Base-by-base conservation (phyloP, 2,888 invertebrate genomes). In the Patella ulyssiponensis region DNA sequence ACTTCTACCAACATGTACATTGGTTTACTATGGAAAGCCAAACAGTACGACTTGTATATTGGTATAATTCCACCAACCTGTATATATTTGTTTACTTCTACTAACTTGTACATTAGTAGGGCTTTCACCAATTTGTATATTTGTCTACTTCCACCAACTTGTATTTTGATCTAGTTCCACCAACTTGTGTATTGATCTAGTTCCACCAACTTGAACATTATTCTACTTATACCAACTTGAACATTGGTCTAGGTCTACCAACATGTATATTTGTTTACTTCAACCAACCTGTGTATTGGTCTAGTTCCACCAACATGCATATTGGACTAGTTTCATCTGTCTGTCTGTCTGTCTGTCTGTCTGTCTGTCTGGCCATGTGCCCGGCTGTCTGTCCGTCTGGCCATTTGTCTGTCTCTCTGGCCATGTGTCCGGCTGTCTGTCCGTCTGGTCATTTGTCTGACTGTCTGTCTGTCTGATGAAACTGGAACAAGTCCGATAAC, bases 181-280 rank as follows among this genome's bases (percentile, higher is more conserved):
- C 64, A 23, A 72, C 44, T 69, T 73, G 73, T 73, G 64, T 77
- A 15, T 73, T 69, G 33, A 20, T 71, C 76, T 71, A 52, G 53
- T 71, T 76, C 20, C 70, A 20, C 54, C 54, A 54, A n/a, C 33
- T n/a, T 71, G 51, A 71, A 2, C 33, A 9, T 54, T 56, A 33
- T 2, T 52, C 69, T 69, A 12, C n/a, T 51, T 53, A 23, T 44
- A 27, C 44, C 54, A n/a, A 70, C 33, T 54, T 44, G 44, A 5
- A 7, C 52, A 58, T 77, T 23, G 53, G 73, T 58, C 73, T 69
- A 56, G 53, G 1, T 73, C 77, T 20, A 72, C 44, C 64, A 23
- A 72, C 44, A 64, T 73, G 64, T 73, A 72, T 77, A 33, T 73
- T 69, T 56, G 52, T 54, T 70, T 71, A 52, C 4, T 56, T 71